Base-by-base conservation (phyloP, 2,888 invertebrate species). In the Dioctria linearis region DNA sequence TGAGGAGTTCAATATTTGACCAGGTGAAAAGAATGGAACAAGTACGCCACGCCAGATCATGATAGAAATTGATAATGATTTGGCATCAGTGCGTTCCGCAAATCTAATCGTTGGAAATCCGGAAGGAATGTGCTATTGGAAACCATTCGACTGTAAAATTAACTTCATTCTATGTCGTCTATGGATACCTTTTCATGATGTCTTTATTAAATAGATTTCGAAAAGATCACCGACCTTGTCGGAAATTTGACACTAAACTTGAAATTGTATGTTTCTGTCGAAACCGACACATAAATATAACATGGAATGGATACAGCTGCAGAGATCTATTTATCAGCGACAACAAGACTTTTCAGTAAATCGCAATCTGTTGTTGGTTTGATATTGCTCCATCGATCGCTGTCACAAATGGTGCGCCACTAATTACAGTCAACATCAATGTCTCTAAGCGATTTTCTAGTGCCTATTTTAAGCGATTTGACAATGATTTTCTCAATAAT, bases 21-120 rank as follows among this genome's bases (percentile, higher is more conserved):
- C 76, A 76, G 51, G 76, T 76, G 63, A 76, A 76, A 76, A 39
- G 39, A 54, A 40, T 39, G 11, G 54, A 73, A 73, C 54, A 40
- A 73, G 13, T 73, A 42, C 73, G 59, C 8, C 42, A 73, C 57
- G 42, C 25, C 57, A n/a, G 42, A 25, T 25, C 25, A 25, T 25
- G 0, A 25, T 25, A 8, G 25, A 5, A 8, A 8, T 13, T 57
- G 11, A 5, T 2, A 5, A 57, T 6, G 25, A 46, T 3, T 25
- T 13, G 42, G 67, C 46, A 49, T 49, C 39, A 51, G 69, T 69
- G 69, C 69, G 25, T 25, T n/a, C 51, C 51, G 51, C 39, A 51
- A 69, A 51, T 9, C 9, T 69, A 0, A n/a, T 54, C 54, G 54
- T n/a, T 54, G 3, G 0, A 11, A 54, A n/a, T 25, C 25, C 25